Percentiles rank a stretch among this genome's conserved stretches.
phyloP scores from a whole-genome alignment of 2,888 invertebrate genomes.

The Ptychoptera contaminata region DNA sequence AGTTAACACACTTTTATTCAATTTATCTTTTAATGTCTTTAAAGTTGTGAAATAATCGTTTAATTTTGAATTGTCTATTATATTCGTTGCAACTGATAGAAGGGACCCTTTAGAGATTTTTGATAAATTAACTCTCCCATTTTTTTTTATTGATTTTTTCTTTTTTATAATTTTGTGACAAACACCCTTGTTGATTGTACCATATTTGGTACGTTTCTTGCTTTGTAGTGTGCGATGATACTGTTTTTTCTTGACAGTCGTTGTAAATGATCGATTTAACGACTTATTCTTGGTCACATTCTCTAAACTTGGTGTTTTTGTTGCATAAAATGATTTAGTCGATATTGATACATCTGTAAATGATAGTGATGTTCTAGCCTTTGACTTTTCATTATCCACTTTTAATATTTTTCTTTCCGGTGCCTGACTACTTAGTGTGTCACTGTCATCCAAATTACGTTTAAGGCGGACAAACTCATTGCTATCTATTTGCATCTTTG shows the following conservation, averaged over 20 bases:
- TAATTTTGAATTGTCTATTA: too few relatives aligned
- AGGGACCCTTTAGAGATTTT: too few relatives aligned
- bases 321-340: constrained; percentile 16
- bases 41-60: too few relatives aligned
- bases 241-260: background rate
- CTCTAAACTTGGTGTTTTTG: background rate
- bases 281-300: constrained; percentile 11
- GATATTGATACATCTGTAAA: constrained; percentile 14
- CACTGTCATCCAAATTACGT: too few relatives aligned
- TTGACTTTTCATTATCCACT: background rate
- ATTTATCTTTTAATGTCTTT: too few relatives aligned
- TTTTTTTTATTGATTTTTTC: too few relatives aligned
- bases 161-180: background rate
- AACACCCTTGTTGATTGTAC: constrained; percentile 21
- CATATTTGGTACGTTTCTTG: constrained; percentile 1
- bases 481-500: too few relatives aligned
- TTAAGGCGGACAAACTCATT: too few relatives aligned
- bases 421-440: background rate
- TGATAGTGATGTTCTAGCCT: constrained; percentile 6
- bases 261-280: constrained; percentile 13
- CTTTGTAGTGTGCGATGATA: constrained; percentile 1
- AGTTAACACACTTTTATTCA: background rate
- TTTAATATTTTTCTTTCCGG: background rate
- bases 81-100: too few relatives aligned
- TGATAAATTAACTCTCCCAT: too few relatives aligned